Conservation (phyloP, 2,888 invertebrate genomes). For the Dryococelus australis region DNA sequence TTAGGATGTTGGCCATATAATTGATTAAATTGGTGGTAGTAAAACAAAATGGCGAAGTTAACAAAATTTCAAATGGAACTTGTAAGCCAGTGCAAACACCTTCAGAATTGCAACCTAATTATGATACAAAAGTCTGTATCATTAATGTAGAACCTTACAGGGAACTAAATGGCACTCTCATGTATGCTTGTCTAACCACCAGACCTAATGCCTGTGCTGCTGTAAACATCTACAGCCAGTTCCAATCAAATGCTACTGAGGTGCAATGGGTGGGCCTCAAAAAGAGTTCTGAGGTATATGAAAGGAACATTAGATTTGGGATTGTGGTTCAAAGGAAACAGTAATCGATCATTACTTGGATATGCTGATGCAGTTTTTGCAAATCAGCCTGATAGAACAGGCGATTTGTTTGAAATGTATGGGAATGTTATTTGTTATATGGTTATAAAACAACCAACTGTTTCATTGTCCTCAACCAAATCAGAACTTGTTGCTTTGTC, state of each 20-base stretch:
- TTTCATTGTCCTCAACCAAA: no score
- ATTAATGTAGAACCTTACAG: neutral
- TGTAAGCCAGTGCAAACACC: constrained; percentile 21
- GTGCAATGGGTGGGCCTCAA: constrained; percentile 1
- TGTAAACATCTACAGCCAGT: constrained; percentile 16
- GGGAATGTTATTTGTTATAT: neutral
- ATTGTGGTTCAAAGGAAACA: no score
- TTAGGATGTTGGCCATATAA: neutral
- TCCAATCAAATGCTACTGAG: neutral
- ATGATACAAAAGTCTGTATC: neutral
- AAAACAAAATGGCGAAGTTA: neutral
- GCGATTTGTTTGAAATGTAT: constrained; percentile 1
- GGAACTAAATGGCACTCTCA: neutral
- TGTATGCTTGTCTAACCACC: neutral
- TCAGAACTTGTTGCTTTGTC: no score
- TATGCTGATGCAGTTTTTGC: no score
- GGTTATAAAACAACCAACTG: neutral
- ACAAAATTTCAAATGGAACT: neutral
- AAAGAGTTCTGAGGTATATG: neutral
- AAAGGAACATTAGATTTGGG: no score
- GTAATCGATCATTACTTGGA: no score
- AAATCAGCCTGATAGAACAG: neutral
- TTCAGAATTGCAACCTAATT: neutral
- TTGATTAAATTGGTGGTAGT: neutral
- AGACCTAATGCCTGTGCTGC: neutral